phyloP scores from a whole-genome alignment of 2,888 invertebrate species.

The Lasioglossum zephyrum region DNA sequence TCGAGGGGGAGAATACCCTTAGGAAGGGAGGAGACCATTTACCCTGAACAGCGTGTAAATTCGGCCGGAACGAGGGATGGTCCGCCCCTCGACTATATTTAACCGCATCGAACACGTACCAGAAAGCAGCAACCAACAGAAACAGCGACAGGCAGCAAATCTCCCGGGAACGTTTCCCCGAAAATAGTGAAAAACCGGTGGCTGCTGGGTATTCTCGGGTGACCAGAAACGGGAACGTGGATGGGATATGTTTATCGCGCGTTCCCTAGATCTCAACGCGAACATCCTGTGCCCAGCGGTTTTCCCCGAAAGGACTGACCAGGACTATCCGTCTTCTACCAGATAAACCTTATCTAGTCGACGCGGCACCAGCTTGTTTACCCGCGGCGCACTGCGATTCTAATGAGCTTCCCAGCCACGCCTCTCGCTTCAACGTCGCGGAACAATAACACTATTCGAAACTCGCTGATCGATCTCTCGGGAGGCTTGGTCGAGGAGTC shows the following conservation, averaged over 20 bases:
- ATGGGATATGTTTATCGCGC: conserved; percentile 9
- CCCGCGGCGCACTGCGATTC: conserved; percentile 5
- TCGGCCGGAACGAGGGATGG: conserved; percentile 31
- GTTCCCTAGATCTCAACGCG: neutral
- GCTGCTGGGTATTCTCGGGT: neutral
- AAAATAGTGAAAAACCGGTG: neutral
- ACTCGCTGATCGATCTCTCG: neutral
- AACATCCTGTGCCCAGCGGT: conserved; percentile 42
- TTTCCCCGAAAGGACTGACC: conserved; percentile 48
- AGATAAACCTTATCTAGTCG: conserved; percentile 53
- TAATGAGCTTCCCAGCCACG: conserved; percentile 31
- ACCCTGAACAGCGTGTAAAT: conserved; percentile 40
- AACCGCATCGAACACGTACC: conserved; percentile 2
- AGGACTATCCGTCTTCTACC: conserved; percentile 31
- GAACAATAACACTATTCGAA: neutral
- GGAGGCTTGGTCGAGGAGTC: neutral
- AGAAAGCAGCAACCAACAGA: neutral
- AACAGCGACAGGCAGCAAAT: neutral
- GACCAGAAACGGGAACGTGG: neutral
- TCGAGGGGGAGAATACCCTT: conserved; percentile 42
- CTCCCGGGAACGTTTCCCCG: neutral
- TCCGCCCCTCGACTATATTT: conserved; percentile 23
- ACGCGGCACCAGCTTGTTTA: conserved; percentile 32
- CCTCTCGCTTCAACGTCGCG: neutral
- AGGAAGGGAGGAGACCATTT: conserved; percentile 14